Conservation (phyloP, 1,140 invertebrate genomes). For the Ericerus pela region DNA sequence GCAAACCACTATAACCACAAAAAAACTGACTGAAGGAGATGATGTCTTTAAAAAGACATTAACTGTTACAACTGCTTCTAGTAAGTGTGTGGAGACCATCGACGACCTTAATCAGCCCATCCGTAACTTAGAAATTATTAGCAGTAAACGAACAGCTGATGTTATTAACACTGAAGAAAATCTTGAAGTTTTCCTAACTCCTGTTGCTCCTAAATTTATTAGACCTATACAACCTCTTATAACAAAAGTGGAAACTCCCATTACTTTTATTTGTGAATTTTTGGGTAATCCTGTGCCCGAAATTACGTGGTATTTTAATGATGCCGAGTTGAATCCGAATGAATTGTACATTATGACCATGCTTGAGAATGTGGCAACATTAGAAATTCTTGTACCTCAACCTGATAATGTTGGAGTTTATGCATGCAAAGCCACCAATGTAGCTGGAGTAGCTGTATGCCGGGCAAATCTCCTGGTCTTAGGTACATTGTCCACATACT, state of each 20-base stretch:
- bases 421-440: slow-evolving; percentile 59
- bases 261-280: slow-evolving; percentile 48
- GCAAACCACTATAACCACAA: slow-evolving; percentile 18
- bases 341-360: slow-evolving; percentile 45
- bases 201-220: slow-evolving; percentile 46
- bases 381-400: slow-evolving; percentile 47
- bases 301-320: slow-evolving; percentile 64
- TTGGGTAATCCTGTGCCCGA: slow-evolving; percentile 49
- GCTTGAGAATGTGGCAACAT: slow-evolving; percentile 41
- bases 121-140: too few species aligned
- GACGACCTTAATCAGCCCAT: not conserved
- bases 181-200: not conserved
- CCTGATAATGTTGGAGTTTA: slow-evolving; percentile 61
- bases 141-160: too few species aligned
- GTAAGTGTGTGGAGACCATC: not conserved
- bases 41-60: slow-evolving; percentile 31
- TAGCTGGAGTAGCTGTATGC: slow-evolving; percentile 59
- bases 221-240: slow-evolving; percentile 51
- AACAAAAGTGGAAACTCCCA: slow-evolving; percentile 41
- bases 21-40: slow-evolving; percentile 12
- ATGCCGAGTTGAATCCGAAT: slow-evolving; percentile 42
- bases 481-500: slow-evolving; percentile 40
- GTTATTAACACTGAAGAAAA: not conserved
- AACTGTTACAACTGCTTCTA: too few species aligned
- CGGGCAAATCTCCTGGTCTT: slow-evolving; percentile 55